phyloP scores from a whole-genome alignment of 2,888 invertebrate species.

The Hermaeophaga mercurialis region DNA sequence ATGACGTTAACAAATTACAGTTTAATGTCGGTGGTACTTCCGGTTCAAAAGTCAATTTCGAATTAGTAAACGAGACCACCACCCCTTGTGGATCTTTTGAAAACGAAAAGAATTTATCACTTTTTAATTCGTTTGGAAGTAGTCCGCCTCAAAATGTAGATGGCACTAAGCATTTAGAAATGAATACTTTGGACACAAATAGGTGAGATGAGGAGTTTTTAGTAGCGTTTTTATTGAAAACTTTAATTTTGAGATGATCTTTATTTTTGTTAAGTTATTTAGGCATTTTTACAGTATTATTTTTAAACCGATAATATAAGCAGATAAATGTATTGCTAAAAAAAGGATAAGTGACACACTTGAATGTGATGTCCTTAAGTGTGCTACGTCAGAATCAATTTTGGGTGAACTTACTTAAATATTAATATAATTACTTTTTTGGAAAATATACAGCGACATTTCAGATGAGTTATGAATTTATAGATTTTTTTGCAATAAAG shows the following conservation, averaged over 20 bases:
- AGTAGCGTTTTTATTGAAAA: conserved; percentile 8
- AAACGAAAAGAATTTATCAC: conserved; percentile 34
- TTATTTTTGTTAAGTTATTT: background rate
- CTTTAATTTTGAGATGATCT: conserved; percentile 21
- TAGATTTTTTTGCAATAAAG: too few species aligned
- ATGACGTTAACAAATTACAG: background rate
- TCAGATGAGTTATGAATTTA: too few species aligned
- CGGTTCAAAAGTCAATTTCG: conserved; percentile 14
- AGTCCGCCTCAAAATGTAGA: conserved; percentile 39
- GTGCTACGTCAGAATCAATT: too few species aligned
- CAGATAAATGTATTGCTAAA: too few species aligned
- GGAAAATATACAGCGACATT: too few species aligned
- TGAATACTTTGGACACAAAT: conserved; percentile 49
- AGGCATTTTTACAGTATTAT: conserved; percentile 24
- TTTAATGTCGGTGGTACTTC: background rate
- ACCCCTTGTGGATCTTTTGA: conserved; percentile 3
- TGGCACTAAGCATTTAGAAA: conserved; percentile 44
- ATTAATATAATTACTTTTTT: too few species aligned
- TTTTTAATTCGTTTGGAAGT: conserved; percentile 44
- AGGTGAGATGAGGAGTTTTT: conserved; percentile 46
- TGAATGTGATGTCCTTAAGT: too few species aligned
- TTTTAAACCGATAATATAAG: too few species aligned
- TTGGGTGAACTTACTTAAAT: too few species aligned
- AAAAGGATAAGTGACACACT: too few species aligned
- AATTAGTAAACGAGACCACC: conserved; percentile 2